These are phyloP conservation scores for Acronicta psi DNA, from an alignment of 2,888 invertebrate species.

Conservation along the genomic window DNA sequence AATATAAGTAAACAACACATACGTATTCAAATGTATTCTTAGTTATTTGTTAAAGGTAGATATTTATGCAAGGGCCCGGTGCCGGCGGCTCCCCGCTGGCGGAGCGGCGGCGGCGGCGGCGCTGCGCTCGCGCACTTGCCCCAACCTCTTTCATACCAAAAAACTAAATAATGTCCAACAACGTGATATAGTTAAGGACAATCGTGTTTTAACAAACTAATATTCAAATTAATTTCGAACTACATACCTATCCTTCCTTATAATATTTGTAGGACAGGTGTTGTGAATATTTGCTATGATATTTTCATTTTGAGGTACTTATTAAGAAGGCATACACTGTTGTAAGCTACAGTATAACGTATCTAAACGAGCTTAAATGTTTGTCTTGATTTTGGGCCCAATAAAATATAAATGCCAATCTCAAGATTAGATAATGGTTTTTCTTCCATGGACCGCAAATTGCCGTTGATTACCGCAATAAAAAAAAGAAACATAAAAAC, in stretches of 20 bases:
- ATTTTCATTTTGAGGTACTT: too few relatives aligned
- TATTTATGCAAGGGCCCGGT: constrained; percentile 76
- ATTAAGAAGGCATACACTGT: too few relatives aligned
- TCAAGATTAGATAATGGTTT: too few relatives aligned
- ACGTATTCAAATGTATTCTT: constrained; percentile 69
- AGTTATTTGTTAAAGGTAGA: constrained; percentile 76
- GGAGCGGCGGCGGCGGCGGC: constrained; percentile 36
- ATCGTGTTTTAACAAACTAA: constrained; percentile 68
- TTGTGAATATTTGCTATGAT: too few relatives aligned
- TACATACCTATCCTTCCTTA: constrained; percentile 13
- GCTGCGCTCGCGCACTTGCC: constrained; percentile 72
- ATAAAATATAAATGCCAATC: too few relatives aligned
- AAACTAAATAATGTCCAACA: constrained; percentile 79
- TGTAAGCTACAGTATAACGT: too few relatives aligned
- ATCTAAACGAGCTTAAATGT: too few relatives aligned
- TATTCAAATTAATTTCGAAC: constrained; percentile 64
- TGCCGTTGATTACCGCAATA: too few relatives aligned
- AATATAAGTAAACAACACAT: constrained; percentile 66
- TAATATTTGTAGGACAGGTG: too few relatives aligned
- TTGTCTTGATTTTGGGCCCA: too few relatives aligned
- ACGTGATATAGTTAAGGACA: constrained; percentile 70
- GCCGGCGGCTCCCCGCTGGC: constrained; percentile 73
- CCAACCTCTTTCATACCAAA: constrained; percentile 77
- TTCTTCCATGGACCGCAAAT: too few relatives aligned
- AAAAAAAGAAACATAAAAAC: neutral